Evolutionary conservation across 2,797 vertebrate species (phyloP), one percentile per base, ranked within the genome.

Genomic region (Tapera naevia): DNA sequence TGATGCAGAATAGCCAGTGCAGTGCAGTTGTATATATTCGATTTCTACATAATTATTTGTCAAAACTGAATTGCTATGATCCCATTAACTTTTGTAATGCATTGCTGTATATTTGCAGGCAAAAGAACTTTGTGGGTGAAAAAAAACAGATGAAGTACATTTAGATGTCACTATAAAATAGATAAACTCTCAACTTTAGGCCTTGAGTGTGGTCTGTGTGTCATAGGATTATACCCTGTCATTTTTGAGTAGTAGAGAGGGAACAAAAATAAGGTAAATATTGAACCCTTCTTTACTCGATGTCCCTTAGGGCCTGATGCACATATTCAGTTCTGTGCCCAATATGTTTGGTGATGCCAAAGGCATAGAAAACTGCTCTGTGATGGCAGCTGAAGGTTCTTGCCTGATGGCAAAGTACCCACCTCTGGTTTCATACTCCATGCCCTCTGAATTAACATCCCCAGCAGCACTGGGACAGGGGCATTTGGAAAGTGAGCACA

Each of bases 11-110:
- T 48, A 65, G 30, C 35, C n/a, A 51, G 19, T 65, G 48, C 15
- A 30, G 30, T 75, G 46, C 35, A 64, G 23, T 84, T 75, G 19
- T 39, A 23, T 64, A 10, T 48, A 30, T 66, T 90, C 70, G 58
- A 61, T 84, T 88, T 76, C 62, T 90, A 50, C 22, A 10, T 35
- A 50, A 88, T 83, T 86, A 78, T 94, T 95, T 92, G 70, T 94
- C 70, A 70, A 56, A 92, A 64, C 51, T 7, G 8, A 81, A 73
- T 80, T 79, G 45, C 41, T 86, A 2, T 33, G 19, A 70, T 62
- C 93, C n/a, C 19, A 45, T 86, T 84, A 91, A 54, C 19, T 89
- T 87, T 33, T 41, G 35, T 57, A 78, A 69, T 54, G 14, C 16
- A 33, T 67, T 80, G 30, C 51, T 92, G 33, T 75, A 2, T 83